phyloP scores from a whole-genome alignment of 2,888 invertebrate genomes.

The Xylocampa areola region DNA sequence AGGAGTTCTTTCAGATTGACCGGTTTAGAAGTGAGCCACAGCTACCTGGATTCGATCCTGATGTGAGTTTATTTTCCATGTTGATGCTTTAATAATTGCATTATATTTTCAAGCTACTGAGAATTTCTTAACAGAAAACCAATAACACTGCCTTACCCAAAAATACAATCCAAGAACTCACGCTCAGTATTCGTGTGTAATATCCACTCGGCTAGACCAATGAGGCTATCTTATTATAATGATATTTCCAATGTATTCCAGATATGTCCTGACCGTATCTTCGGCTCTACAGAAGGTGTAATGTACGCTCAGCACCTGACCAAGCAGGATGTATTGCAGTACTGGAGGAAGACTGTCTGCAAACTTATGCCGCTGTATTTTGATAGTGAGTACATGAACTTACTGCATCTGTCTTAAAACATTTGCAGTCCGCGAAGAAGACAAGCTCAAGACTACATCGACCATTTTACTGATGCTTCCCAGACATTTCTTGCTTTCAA shows the following conservation, averaged over 20 bases:
- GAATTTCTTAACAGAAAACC: too few relatives aligned
- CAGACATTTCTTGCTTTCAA: too few relatives aligned
- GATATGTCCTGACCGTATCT: slow-evolving; percentile 89
- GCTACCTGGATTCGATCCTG: slow-evolving; percentile 87
- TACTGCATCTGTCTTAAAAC: too few relatives aligned
- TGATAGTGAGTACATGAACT: slow-evolving; percentile 79
- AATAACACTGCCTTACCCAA: too few relatives aligned
- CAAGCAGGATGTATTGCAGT: slow-evolving; percentile 88
- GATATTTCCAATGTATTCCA: slow-evolving; percentile 53
- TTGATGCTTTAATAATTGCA: too few relatives aligned
- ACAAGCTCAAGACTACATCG: too few relatives aligned
- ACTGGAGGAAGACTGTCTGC: slow-evolving; percentile 93
- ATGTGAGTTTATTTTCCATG: slow-evolving; percentile 76
- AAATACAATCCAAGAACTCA: too few relatives aligned
- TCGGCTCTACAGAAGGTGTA: slow-evolving; percentile 92
- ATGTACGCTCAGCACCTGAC: slow-evolving; percentile 90
- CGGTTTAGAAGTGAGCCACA: slow-evolving; percentile 88
- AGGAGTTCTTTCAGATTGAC: slow-evolving; percentile 91
- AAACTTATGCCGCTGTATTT: slow-evolving; percentile 90
- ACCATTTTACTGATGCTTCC: too few relatives aligned
- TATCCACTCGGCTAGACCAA: too few relatives aligned
- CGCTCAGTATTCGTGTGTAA: too few relatives aligned
- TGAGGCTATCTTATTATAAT: neutral
- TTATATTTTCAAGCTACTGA: too few relatives aligned
- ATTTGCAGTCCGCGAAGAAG: too few relatives aligned